Percentiles rank a stretch among this genome's conserved stretches.
phyloP scores from a whole-genome alignment of 2,797 vertebrate species.

The Gadopsis bispinosus region DNA sequence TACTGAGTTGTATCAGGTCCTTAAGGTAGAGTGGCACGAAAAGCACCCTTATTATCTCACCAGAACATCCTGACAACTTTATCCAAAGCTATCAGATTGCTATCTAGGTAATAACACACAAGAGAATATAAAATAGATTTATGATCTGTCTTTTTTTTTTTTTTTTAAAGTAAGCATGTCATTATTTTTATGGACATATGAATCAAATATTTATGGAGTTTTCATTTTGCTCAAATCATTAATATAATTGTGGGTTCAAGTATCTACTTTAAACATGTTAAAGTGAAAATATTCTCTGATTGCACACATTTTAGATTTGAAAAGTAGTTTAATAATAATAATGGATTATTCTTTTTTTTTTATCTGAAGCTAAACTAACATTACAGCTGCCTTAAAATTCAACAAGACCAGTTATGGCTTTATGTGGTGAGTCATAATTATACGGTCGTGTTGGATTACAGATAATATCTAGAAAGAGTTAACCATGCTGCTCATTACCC shows the following conservation, averaged over 20 bases:
- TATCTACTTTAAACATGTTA: constrained; percentile 78
- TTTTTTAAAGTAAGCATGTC: constrained; percentile 67
- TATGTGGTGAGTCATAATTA: constrained; percentile 66
- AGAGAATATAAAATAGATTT: constrained; percentile 83
- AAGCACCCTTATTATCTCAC: constrained; percentile 79
- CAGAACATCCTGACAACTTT: constrained; percentile 67
- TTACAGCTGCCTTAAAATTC: constrained; percentile 68
- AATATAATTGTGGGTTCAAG: constrained; percentile 82
- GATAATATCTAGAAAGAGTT: constrained; percentile 56
- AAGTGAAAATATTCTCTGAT: constrained; percentile 79
- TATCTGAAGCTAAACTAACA: constrained; percentile 69
- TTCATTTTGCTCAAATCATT: constrained; percentile 75
- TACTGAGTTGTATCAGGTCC: constrained; percentile 68
- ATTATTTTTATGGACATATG: constrained; percentile 76
- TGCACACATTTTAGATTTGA: constrained; percentile 74
- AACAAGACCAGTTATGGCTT: constrained; percentile 83
- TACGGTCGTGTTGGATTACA: constrained; percentile 52
- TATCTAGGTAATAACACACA: constrained; percentile 77
- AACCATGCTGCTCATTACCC: constrained; percentile 62
- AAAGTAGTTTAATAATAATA: constrained; percentile 65
- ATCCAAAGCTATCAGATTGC: constrained; percentile 79
- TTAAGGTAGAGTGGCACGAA: constrained; percentile 83
- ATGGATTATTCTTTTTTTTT: constrained; percentile 49
- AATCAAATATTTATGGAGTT: constrained; percentile 73
- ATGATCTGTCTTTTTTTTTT: constrained; percentile 65